Evolutionary conservation across 2,797 vertebrate species (phyloP).

Genomic region (Lacerta viridis): DNA sequence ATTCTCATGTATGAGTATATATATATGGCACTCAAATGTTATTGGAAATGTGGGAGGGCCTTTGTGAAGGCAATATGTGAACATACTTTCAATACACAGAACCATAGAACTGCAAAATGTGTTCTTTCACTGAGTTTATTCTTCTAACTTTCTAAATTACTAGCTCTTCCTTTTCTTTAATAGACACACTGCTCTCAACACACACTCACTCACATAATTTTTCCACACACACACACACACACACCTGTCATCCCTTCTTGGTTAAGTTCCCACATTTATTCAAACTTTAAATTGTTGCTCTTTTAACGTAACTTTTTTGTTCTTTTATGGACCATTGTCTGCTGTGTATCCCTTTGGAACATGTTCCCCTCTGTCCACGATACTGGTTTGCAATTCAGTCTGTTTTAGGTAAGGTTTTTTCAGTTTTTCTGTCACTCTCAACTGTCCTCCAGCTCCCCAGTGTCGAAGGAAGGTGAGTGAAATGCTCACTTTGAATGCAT

Average conservation of each 20-base stretch:
- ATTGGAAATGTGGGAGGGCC: background rate
- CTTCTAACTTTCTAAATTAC: background rate
- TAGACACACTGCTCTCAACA: background rate
- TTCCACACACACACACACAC: background rate
- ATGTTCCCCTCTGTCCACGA: background rate
- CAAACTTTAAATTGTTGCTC: background rate
- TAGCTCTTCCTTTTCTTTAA: background rate
- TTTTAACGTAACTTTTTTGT: background rate
- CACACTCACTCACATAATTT: background rate
- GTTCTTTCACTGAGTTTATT: background rate
- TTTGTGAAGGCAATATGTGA: background rate
- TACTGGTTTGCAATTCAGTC: background rate
- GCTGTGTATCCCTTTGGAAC: background rate
- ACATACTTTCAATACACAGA: background rate
- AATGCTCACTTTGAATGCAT: background rate
- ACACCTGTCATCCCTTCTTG: background rate
- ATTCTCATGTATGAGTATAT: background rate
- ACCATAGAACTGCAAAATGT: too few species aligned
- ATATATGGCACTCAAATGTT: background rate
- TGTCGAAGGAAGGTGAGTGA: too few species aligned
- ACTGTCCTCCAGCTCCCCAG: background rate
- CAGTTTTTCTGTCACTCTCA: background rate
- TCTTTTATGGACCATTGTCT: background rate
- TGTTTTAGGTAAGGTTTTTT: background rate
- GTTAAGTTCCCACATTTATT: background rate